Conservation (phyloP, 2,888 invertebrate genomes). For the Heliothis peltigera region DNA sequence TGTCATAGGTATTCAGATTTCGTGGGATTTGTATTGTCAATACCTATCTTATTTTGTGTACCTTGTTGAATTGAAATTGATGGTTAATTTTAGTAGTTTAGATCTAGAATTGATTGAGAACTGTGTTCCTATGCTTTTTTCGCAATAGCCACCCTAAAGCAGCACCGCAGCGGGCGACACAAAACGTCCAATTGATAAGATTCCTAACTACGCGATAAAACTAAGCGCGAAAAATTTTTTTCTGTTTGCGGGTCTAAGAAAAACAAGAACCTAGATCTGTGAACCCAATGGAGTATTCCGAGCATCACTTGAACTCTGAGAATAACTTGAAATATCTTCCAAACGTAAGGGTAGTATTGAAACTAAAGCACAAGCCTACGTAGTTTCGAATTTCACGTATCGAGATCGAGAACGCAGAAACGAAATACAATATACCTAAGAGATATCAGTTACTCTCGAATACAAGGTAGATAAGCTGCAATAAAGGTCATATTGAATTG, state of each 20-base stretch:
- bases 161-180: no score
- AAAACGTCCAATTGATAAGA: no score
- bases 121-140: no score
- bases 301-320: no score
- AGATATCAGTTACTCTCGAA: background rate
- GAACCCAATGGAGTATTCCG: conserved; percentile 5
- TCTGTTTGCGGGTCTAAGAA: background rate
- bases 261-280: background rate
- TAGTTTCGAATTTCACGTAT: background rate
- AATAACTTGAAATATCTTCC: background rate
- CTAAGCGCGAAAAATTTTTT: background rate
- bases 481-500: background rate
- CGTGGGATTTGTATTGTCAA: background rate
- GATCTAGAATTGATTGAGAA: no score
- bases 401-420: background rate
- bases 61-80: background rate
- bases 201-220: no score
- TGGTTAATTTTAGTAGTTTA: no score
- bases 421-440: background rate
- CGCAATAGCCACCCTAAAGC: no score
- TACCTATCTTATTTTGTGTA: background rate
- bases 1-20: background rate
- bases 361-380: background rate
- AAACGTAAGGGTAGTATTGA: conserved; percentile 1
- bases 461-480: background rate